Evolutionary conservation across 2,888 invertebrate species (phyloP), one percentile per base, ranked within the genome.

Genomic region (Augochlorella aurata): DNA sequence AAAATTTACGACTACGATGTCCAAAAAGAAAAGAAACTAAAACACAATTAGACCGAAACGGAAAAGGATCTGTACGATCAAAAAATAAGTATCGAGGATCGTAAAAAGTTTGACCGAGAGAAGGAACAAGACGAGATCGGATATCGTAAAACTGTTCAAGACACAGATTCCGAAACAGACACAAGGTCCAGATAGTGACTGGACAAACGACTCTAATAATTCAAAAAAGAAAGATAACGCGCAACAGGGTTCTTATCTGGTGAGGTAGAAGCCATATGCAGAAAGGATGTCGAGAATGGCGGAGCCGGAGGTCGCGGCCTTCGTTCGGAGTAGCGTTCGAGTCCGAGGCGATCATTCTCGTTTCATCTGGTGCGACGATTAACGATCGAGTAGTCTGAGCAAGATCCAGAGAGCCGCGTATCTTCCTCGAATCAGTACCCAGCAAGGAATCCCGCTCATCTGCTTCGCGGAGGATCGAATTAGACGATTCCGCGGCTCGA

Each of bases 201-300:
- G 24, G 24, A 24, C 58, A 14, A 58, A 58, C 14, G 24, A 24
- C 58, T 12, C 4, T 7, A 24, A 24, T 58, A 58, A 58, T 58
- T 58, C 38, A 38, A 38, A 38, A 58, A 58, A 58, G 24, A 24
- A 14, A 58, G 58, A 58, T 58, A 58, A 58, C 21, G 14, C 14
- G 14, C n/a, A 44, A 47, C 21, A 24, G 38, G 18, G 24, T 76
- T 52, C 45, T 65, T 70, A 66, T 70, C 44, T 49, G 9, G 12
- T 24, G 18, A 71, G 77, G 50, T 74, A 21, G 44, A 69, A 49
- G 58, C 16, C 4, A 16, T 18, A n/a, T 45, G 69, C 61, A 29
- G 54, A 74, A 88, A 89, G 82, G 84, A 84, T 85, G 86, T 80
- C 84, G 86, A 86, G 85, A 87, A 82, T 82, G 68, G 24, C 77